A percentile compares a stretch with the other conserved stretches of the same genome.
These are phyloP conservation scores for Microcebus murinus DNA, from an alignment of 2,113 vertebrate genomes.

Conservation along the genomic window DNA sequence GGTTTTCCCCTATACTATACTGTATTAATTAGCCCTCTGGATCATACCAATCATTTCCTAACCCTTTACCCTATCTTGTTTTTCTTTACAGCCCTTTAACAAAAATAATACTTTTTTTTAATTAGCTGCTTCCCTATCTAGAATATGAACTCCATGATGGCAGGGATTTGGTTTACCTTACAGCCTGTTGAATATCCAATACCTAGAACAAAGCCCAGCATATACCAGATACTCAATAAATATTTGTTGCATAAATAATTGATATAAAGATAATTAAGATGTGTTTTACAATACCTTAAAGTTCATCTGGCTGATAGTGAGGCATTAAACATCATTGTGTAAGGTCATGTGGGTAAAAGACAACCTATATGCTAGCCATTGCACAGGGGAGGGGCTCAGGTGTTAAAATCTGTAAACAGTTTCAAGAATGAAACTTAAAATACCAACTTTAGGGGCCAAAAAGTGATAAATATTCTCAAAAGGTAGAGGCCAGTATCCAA, in stretches of 20 bases:
- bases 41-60: background rate
- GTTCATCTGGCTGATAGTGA: background rate
- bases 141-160: background rate
- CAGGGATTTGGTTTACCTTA: background rate
- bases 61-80: background rate
- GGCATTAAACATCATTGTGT: background rate
- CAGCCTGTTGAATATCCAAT: too few relatives aligned
- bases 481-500: background rate
- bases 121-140: background rate
- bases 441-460: background rate
- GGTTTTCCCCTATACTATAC: too few relatives aligned
- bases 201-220: background rate
- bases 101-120: background rate
- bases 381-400: background rate
- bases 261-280: background rate
- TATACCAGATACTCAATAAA: background rate
- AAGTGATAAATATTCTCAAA: background rate
- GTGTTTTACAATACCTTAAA: background rate
- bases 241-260: background rate
- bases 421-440: background rate
- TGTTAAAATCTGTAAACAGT: background rate
- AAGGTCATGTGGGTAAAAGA: background rate
- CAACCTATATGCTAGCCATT: background rate
- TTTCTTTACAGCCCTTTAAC: background rate
- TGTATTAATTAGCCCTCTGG: background rate